Conservation (phyloP, 2,113 vertebrate genomes). For the Eublepharis macularius region DNA sequence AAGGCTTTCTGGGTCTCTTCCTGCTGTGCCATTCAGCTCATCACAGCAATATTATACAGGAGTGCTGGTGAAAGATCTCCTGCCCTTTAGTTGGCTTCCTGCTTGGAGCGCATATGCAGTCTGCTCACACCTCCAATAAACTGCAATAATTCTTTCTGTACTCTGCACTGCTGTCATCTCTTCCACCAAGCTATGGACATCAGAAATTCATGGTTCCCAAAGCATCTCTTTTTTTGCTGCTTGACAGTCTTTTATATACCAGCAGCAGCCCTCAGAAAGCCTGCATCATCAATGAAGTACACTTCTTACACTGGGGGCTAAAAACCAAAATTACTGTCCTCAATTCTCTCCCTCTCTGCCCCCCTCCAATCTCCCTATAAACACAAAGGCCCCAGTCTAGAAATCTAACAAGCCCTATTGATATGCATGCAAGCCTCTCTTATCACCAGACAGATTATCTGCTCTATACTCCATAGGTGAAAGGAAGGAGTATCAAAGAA, state of each 20-base stretch:
- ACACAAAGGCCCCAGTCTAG: background rate
- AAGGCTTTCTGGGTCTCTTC: background rate
- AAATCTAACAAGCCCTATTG: background rate
- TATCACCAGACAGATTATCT: background rate
- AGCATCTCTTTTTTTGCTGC: background rate
- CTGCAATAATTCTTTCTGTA: background rate
- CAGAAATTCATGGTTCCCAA: constrained; percentile 15
- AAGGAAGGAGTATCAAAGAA: too few relatives aligned
- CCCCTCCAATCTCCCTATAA: background rate
- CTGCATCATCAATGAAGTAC: background rate
- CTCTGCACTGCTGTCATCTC: background rate
- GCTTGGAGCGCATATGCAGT: constrained; percentile 2
- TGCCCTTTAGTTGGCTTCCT: background rate
- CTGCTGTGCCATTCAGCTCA: background rate
- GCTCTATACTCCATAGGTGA: too few relatives aligned
- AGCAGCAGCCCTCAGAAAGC: background rate
- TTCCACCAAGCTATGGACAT: background rate
- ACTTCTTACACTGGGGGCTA: background rate
- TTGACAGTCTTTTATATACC: background rate
- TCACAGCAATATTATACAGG: background rate
- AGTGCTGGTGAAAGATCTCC: background rate
- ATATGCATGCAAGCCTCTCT: background rate
- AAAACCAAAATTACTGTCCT: background rate
- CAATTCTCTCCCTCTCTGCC: too few relatives aligned
- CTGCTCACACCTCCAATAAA: background rate